Percentiles rank a stretch among this genome's conserved stretches.
phyloP scores from a whole-genome alignment of 2,113 vertebrate species.

The Pluvialis apricaria region DNA sequence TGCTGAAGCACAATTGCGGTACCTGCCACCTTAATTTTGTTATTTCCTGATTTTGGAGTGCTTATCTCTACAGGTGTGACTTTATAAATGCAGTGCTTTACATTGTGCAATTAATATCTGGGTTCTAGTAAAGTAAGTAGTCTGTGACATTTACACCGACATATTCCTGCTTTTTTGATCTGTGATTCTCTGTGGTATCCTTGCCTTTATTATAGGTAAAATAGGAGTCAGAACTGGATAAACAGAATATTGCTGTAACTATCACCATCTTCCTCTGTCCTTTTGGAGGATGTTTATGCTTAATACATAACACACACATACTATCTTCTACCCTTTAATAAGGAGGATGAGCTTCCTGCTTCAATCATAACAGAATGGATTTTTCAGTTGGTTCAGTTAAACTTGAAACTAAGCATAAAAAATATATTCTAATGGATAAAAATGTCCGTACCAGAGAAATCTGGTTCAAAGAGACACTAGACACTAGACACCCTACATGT shows the following conservation, averaged over 20 bases:
- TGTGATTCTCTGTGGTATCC: neutral
- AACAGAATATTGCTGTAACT: neutral
- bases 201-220: neutral
- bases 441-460: neutral
- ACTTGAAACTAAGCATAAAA: neutral
- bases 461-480: neutral
- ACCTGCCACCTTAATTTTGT: neutral
- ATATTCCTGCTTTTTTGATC: neutral
- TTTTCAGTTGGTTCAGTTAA: neutral
- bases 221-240: neutral
- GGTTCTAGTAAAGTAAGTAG: neutral
- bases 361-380: neutral
- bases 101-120: neutral
- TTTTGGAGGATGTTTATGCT: neutral
- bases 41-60: neutral
- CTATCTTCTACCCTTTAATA: neutral
- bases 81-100: neutral
- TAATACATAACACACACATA: neutral
- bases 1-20: neutral
- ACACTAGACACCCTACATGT: neutral
- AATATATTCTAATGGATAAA: neutral
- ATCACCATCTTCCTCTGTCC: neutral
- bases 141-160: neutral
- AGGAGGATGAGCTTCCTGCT: neutral
- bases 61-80: neutral